These are phyloP conservation scores for Zeus faber DNA, from an alignment of 2,113 vertebrate species.

Conservation along the genomic window DNA sequence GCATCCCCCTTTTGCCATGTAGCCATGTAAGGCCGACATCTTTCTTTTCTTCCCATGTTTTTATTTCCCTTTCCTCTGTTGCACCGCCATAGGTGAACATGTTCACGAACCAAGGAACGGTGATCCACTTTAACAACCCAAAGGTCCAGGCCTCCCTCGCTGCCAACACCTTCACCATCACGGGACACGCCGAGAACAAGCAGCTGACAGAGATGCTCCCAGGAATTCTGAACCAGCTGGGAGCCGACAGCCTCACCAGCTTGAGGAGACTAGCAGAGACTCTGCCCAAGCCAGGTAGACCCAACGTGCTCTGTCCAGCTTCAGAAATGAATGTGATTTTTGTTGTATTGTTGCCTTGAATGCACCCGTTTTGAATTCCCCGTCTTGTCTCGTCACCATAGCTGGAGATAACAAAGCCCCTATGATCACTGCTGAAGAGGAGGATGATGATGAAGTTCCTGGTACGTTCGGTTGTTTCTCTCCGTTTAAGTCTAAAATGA, in stretches of 20 bases:
- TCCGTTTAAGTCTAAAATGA: too few species aligned
- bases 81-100: constrained; percentile 85
- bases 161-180: constrained; percentile 97
- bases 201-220: constrained; percentile 98
- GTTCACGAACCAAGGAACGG: constrained; percentile 97
- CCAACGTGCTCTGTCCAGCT: too few species aligned
- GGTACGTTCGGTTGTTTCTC: too few species aligned
- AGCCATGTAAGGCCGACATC: background rate
- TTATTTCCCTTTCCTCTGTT: constrained; percentile 15
- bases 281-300: constrained; percentile 86
- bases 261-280: constrained; percentile 93
- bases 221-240: constrained; percentile 93
- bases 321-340: background rate
- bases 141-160: constrained; percentile 97
- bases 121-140: constrained; percentile 98
- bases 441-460: constrained; percentile 97
- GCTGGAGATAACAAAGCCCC: constrained; percentile 90
- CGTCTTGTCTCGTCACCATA: constrained; percentile 44
- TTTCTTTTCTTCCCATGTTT: background rate
- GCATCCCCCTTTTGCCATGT: background rate
- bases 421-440: constrained; percentile 86
- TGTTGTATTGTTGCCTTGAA: background rate
- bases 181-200: constrained; percentile 95
- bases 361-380: background rate
- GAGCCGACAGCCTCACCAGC: constrained; percentile 94